phyloP scores from a whole-genome alignment of 1,140 invertebrate species.

The Lepidostoma basale region DNA sequence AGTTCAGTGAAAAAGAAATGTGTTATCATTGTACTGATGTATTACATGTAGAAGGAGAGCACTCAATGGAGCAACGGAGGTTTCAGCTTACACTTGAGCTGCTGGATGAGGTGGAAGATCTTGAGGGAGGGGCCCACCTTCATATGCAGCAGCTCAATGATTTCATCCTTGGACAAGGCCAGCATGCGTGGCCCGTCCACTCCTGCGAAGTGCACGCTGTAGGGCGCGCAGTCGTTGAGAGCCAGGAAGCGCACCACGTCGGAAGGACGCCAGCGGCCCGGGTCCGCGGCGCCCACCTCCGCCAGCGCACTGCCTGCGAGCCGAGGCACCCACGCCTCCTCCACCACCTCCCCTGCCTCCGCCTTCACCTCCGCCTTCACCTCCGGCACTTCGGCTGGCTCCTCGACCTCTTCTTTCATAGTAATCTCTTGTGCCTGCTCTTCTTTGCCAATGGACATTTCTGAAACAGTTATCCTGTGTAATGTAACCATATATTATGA shows the following conservation, averaged over 20 bases:
- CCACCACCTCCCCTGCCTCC: too few species aligned
- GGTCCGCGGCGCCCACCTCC: conserved; percentile 52
- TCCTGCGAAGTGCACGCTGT: conserved; percentile 84
- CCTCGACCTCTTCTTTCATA: conserved; percentile 33
- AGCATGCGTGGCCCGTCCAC: conserved; percentile 83
- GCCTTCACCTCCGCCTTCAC: too few species aligned
- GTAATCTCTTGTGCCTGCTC: too few species aligned
- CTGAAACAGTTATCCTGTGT: too few species aligned
- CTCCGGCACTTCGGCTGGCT: too few species aligned
- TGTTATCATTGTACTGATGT: too few species aligned
- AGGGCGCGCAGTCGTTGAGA: conserved; percentile 87
- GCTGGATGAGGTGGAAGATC: conserved; percentile 89
- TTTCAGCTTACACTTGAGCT: conserved; percentile 83
- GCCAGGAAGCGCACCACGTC: conserved; percentile 88
- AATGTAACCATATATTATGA: too few species aligned
- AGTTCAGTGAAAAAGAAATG: too few species aligned
- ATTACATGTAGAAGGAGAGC: too few species aligned
- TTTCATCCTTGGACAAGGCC: conserved; percentile 84
- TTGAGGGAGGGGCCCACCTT: conserved; percentile 94
- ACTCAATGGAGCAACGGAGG: too few species aligned
- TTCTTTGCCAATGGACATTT: too few species aligned
- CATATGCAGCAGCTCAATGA: conserved; percentile 86
- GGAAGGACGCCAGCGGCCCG: conserved; percentile 73
- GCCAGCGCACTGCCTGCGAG: conserved; percentile 63
- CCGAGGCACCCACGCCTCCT: too few species aligned